Conservation (phyloP, 2,113 vertebrate genomes). For the Struthidea cinerea region DNA sequence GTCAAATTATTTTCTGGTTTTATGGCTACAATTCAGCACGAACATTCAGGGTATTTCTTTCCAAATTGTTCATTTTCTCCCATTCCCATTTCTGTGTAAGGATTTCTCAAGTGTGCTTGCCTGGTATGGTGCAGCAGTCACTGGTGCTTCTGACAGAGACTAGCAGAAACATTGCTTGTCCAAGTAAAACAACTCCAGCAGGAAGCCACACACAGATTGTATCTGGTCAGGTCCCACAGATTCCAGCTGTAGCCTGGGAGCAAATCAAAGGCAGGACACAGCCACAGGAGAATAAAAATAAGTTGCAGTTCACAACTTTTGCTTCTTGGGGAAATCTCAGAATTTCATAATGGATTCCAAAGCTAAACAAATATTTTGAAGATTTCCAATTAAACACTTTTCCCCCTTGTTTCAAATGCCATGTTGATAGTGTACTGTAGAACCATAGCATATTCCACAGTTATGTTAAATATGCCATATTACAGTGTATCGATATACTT, state of each 20-base stretch:
- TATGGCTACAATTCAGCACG: not conserved
- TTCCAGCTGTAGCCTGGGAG: not conserved
- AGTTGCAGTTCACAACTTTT: not conserved
- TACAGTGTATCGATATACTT: not conserved
- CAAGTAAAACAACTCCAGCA: rapidly evolving
- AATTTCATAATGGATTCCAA: not conserved
- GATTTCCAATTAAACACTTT: not conserved
- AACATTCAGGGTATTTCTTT: not conserved
- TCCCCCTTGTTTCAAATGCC: not conserved
- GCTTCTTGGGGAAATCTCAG: not conserved
- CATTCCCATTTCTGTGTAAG: not conserved
- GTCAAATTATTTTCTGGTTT: not conserved
- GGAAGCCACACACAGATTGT: not conserved
- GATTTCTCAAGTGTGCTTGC: not conserved
- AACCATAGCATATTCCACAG: not conserved
- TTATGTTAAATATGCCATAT: not conserved
- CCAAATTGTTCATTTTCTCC: not conserved
- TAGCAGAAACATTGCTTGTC: not conserved
- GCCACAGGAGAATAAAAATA: not conserved
- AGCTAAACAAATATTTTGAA: not conserved
- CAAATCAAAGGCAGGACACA: not conserved
- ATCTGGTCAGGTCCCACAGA: not conserved
- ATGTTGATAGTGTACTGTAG: not conserved
- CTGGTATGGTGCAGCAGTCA: not conserved
- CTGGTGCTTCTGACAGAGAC: not conserved